phyloP scores from a whole-genome alignment of 2,113 vertebrate genomes.

The Plotosus lineatus region DNA sequence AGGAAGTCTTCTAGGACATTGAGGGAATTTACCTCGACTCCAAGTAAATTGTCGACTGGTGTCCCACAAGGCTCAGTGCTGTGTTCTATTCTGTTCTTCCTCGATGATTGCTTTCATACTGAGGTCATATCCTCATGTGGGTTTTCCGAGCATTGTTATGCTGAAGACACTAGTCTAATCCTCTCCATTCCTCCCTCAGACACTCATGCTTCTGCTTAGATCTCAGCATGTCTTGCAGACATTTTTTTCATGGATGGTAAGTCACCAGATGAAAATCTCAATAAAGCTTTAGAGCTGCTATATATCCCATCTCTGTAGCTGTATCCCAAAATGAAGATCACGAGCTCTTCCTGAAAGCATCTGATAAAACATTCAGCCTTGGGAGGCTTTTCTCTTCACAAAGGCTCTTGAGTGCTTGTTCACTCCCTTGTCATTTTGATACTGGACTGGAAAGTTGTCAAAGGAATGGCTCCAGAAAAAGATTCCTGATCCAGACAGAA shows the following conservation, averaged over 20 bases:
- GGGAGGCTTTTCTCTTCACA: background rate
- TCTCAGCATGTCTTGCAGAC: background rate
- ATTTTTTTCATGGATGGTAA: background rate
- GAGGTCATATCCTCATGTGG: background rate
- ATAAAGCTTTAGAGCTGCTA: background rate
- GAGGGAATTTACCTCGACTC: background rate
- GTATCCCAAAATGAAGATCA: background rate
- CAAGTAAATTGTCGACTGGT: background rate
- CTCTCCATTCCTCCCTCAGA: background rate
- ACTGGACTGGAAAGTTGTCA: background rate
- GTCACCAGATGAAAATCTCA: background rate
- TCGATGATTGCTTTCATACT: background rate
- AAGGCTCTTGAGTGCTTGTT: background rate
- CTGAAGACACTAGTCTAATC: background rate
- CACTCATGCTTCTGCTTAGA: background rate
- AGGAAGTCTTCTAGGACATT: background rate
- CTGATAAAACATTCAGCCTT: background rate
- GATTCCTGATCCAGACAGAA: background rate
- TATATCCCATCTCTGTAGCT: background rate
- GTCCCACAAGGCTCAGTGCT: background rate
- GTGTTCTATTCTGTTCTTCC: background rate
- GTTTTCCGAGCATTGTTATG: background rate
- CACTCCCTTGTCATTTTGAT: background rate
- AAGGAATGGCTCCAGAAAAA: background rate
- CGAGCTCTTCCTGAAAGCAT: background rate